Base-by-base conservation (phyloP, 2,797 vertebrate genomes). In the Decapterus maruadsi region DNA sequence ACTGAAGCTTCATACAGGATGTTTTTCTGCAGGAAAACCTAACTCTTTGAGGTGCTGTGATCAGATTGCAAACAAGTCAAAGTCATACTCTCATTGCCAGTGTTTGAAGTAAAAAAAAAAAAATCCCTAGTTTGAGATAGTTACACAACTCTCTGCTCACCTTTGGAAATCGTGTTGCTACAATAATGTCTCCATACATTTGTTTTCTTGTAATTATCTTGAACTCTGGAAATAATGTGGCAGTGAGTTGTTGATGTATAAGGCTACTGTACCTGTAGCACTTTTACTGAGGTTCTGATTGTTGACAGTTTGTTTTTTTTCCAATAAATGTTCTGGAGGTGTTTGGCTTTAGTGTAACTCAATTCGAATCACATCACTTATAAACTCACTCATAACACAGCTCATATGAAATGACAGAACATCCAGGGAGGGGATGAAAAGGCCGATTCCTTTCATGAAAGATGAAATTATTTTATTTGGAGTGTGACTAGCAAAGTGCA, bases 251-350 rank as follows among this genome's bases (percentile, higher is more conserved):
- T 69, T 72, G 6, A 72, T 64, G 66, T 80, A 60, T 61, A 85
- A 68, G 53, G 69, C 60, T 82, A 75, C n/a, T n/a, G n/a, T n/a
- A n/a, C 50, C 77, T 80, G 75, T 80, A 80, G 83, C 81, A 86
- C 67, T 72, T 83, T 65, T 63, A 78, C 78, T 66, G 72, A 70
- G 75, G 69, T 83, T 89, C 42, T 78, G 70, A 85, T 72, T 83
- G 71, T 81, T 83, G 63, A 73, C 40, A 1, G n/a, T 62, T 75
- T 26, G 65, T 89, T 89, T 62, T 75, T 26, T 67, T 89, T 89
- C 77, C 59, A 94, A 90, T 93, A 92, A 94, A 91, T 80, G 64
- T 83, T 80, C 68, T 82, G 65, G 20, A 82, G 55, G 55, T 86
- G 78, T 87, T 87, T 75, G 45, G 53, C 59, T 72, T 56, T 6